Evolutionary conservation across 2,797 vertebrate species (phyloP), one percentile per base, ranked within the genome.

Genomic region (Myiotriccus ornatus): DNA sequence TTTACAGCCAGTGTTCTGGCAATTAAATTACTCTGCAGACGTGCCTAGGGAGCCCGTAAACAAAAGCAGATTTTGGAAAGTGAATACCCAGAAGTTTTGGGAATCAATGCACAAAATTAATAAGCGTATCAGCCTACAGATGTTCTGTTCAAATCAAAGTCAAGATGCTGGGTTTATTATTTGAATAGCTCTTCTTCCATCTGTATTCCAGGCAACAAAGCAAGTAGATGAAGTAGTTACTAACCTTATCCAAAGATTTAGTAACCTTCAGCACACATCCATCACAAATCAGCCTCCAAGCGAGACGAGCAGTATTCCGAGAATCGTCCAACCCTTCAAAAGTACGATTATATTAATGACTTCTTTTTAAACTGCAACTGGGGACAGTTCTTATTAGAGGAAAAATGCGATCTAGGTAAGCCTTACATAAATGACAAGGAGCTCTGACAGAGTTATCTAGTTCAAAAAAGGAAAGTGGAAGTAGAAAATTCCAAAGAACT

Each of bases 231-330:
- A 95, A 97, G 85, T 84, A 92, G 70, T 91, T 95, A 99, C 99
- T 98, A 97, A 99, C 99, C 99, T 98, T 97, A 90, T 98, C 97
- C 82, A 98, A 97, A 71, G 97, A 98, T 93, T 98, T 98, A 4
- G 99, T 99, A 74, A 98, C 96, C 97, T 98, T 99, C 97, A 99
- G 98, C 71, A 98, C 92, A 93, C 99, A 99, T 35, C 99, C 99
- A 44, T 99, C 99, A 71, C 96, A 98, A 93, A 99, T 98, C 98
- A 99, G 98, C 95, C 98, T 98, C 97, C 98, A 98, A 27, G 99
- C 98, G 81, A 99, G 98, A 56, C 90, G 93, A 82, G 99, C 99
- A 47, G 99, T 99, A 64, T 99, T 99, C 67, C 98, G 97, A 77
- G 99, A 98, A 86, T 99, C 99, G 91, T 99, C 99, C 97, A 99